Base-by-base conservation (phyloP, 1,140 invertebrate species). In the Cyphomyrmex costatus region DNA sequence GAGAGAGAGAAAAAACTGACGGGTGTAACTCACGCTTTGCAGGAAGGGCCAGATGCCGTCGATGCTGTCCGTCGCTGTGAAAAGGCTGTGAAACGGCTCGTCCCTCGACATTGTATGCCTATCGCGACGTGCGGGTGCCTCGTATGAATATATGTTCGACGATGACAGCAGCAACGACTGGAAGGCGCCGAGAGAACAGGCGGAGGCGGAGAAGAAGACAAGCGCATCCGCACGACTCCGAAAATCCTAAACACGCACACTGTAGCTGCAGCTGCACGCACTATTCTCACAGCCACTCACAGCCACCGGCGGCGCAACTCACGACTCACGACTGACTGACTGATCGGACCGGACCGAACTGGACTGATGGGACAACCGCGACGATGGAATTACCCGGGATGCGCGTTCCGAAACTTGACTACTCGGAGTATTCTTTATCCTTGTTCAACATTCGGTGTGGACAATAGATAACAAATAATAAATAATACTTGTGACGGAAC, bases 1-100 rank as follows among this genome's bases (percentile, higher is more conserved):
- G 16, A 61, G 14, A 63, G 30, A 63, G 16, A 63, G 19, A 42
- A 0, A 27, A 36, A 3, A 51, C 61, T 2, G 30, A 36, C 10
- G 27, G 42, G 56, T 51, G 93, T 89, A 90, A 93, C 94, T 94
- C 88, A 95, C 94, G 76, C 92, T 95, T 79, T 94, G 94, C 36
- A 95, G 76, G 82, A 95, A 95, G n/a, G 94, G 92, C 91, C 94
- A 93, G 56, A 95, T 88, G 79, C 94, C 93, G 82, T 95, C 93
- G 70, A 95, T 94, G 66, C 89, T 87, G 71, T 94, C 91, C 33
- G 91, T 91, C 30, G 89, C 83, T 51, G 92, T 91, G 53, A 93
- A 85, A 33, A 93, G 63, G 3, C 63, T 65, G 10, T 65, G 30
- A 42, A 65, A 86, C 6, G 61, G 12, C n/a, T 83, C 84, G 8